Percentiles rank a stretch among this genome's conserved stretches.
Evolutionary conservation across 2,113 vertebrate species (phyloP).

Genomic region (Gallinago jamesoni): DNA sequence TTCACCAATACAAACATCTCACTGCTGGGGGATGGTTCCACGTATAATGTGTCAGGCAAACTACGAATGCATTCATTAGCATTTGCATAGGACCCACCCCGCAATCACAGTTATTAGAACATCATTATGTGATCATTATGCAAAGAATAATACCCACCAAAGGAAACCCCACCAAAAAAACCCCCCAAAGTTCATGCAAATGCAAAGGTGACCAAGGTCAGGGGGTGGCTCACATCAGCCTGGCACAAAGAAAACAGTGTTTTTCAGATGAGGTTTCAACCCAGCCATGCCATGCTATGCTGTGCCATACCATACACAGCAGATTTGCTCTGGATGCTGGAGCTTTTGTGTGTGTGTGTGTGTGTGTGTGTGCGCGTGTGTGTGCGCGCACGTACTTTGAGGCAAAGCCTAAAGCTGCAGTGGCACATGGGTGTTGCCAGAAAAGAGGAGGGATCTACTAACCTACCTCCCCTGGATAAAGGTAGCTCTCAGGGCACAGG

Average conservation of each 20-base stretch:
- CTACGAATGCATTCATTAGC: not conserved
- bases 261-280: not conserved
- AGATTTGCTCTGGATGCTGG: not conserved
- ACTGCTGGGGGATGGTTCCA: not conserved
- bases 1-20: not conserved
- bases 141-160: not conserved
- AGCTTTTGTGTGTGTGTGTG: not conserved
- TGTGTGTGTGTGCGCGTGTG: no score
- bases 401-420: not conserved
- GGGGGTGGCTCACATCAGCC: no score
- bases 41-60: not conserved
- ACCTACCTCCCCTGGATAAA: not conserved
- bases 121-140: not conserved
- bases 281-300: not conserved
- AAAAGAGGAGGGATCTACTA: not conserved
- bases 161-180: not conserved
- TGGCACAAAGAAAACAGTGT: not conserved
- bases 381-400: no score
- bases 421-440: not conserved
- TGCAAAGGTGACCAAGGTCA: accelerated
- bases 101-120: not conserved
- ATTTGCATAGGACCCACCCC: not conserved
- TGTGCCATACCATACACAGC: not conserved
- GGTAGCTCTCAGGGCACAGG: no score
- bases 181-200: not conserved